Base-by-base conservation (phyloP, 2,797 vertebrate genomes). In the Ciconia nigra region DNA sequence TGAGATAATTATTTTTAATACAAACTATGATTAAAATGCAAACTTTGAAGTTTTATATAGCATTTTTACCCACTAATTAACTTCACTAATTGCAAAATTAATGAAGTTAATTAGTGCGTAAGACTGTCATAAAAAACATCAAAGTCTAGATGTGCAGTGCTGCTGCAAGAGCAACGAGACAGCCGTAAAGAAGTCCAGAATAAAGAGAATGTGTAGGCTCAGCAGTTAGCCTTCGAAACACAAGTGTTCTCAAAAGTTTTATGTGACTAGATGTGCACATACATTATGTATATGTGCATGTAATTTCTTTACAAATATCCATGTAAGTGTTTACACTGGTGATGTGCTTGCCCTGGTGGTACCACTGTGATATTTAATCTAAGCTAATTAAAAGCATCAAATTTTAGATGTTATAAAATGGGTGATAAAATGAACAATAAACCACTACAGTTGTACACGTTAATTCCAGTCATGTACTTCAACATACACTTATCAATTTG, bases 21-120 rank as follows among this genome's bases (percentile, higher is more conserved):
- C 44, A 97, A 98, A 97, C 93, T 93, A 95, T 96, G 95, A 97
- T 98, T 98, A 98, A 98, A 97, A 97, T 92, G 72, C 55, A 93
- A 95, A 97, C 96, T 98, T 98, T 98, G 98, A 98, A 97, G 97
- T 97, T 98, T 98, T 97, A 97, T 94, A 97, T 10, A 62, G 84
- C 44, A 97, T 97, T 98, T 97, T 98, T 94, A 92, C 76, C 87
- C 87, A 97, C 81, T 98, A 97, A 98, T 98, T 98, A 98, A 98
- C 96, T 97, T 71, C 91, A 95, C 31, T 96, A 97, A 97, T 96
- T 95, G 73, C 82, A 96, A 95, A 97, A 96, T 69, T 98, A 98
- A 70, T 98, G 77, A 55, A 97, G 96, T 97, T 98, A 98, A 98
- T 98, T 98, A 98, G 78, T 96, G 93, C 94, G 90, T 87, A 98